Conservation (phyloP, 2,113 vertebrate genomes). For the Tetraodon nigroviridis region DNA sequence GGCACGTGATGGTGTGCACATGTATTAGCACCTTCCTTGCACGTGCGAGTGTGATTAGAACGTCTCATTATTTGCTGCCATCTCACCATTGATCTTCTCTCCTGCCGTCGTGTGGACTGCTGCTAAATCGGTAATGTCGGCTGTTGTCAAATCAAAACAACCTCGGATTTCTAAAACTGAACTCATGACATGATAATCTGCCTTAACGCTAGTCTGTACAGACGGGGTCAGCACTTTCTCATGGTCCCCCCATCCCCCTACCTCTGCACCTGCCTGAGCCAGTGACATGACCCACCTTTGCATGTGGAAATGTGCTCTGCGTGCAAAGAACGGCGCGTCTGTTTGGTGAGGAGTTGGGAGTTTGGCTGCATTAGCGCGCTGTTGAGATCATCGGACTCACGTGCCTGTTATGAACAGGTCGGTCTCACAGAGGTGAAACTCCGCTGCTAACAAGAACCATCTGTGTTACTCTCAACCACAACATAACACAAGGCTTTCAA, state of each 20-base stretch:
- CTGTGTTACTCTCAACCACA: not conserved
- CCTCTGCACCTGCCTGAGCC: constrained; percentile 34
- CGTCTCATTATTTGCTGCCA: constrained; percentile 16
- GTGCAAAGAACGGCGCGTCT: not conserved
- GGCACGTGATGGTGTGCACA: constrained; percentile 33
- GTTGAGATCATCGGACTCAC: constrained; percentile 24
- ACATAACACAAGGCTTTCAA: too few relatives aligned
- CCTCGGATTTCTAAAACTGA: too few relatives aligned
- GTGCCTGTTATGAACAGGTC: constrained; percentile 25
- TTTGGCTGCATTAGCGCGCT: constrained; percentile 35
- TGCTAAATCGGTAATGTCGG: not conserved
- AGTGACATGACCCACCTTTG: constrained; percentile 45
- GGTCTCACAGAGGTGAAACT: constrained; percentile 3
- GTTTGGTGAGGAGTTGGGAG: constrained; percentile 10
- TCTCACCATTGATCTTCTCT: constrained; percentile 10
- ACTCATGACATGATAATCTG: too few relatives aligned
- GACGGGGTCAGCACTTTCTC: not conserved
- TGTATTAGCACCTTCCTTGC: constrained; percentile 30
- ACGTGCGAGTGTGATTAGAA: constrained; percentile 35
- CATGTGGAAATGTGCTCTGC: constrained; percentile 12
- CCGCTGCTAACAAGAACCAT: not conserved
- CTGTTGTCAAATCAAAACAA: too few relatives aligned
- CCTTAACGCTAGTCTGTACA: not conserved
- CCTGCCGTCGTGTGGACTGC: not conserved
- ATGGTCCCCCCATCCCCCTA: not conserved